Conservation (phyloP, 1,140 invertebrate species). For the Tenebrio molitor region DNA sequence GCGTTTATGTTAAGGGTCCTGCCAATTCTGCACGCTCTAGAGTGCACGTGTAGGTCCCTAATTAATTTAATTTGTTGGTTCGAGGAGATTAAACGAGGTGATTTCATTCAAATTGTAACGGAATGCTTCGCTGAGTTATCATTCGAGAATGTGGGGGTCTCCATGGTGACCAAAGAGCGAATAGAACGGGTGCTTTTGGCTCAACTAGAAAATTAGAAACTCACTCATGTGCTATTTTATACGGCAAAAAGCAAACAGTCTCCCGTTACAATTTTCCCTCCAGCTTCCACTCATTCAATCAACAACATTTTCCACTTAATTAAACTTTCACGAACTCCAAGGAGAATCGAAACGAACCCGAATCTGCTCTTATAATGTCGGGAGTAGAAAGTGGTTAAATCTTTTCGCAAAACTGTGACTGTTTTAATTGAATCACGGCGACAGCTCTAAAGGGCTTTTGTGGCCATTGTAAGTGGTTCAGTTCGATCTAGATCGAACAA, state of each 20-base stretch:
- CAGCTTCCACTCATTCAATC: too few relatives aligned
- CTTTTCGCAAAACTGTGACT: background rate
- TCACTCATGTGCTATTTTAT: slow-evolving; percentile 19
- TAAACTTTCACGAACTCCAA: too few relatives aligned
- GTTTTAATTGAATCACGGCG: slow-evolving; percentile 11
- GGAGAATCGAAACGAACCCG: too few relatives aligned
- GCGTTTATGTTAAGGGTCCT: slow-evolving; percentile 13
- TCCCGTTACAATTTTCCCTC: background rate
- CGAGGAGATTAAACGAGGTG: slow-evolving; percentile 24
- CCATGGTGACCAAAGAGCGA: slow-evolving; percentile 27
- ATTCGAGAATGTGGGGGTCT: slow-evolving; percentile 12
- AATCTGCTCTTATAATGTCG: too few relatives aligned
- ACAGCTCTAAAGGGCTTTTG: background rate
- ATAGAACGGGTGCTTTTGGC: background rate
- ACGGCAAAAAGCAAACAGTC: background rate
- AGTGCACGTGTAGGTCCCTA: background rate
- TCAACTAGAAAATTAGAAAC: slow-evolving; percentile 27
- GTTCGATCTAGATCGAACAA: slow-evolving; percentile 18
- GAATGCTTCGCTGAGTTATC: slow-evolving; percentile 22
- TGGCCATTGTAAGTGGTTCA: background rate
- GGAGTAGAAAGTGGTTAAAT: too few relatives aligned
- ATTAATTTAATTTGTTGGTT: slow-evolving; percentile 36
- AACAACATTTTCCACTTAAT: too few relatives aligned
- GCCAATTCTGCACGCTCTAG: background rate
- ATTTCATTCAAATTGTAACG: slow-evolving; percentile 12